Evolutionary conservation across 2,797 vertebrate genomes (phyloP).

Genomic region (Remorina albescens): DNA sequence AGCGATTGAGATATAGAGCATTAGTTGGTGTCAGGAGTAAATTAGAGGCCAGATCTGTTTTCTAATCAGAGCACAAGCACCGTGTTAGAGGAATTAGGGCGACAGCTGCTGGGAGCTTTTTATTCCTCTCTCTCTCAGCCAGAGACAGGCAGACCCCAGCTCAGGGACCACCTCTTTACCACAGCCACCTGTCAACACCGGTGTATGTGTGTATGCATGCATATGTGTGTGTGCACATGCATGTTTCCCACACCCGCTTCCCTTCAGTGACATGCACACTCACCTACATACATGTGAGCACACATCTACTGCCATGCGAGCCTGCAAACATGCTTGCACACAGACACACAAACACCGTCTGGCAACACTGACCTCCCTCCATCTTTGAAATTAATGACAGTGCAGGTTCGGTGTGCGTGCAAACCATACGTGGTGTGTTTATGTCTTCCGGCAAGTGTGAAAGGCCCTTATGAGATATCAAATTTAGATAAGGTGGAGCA

Average conservation of each 20-base stretch:
- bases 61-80: conserved; percentile 99
- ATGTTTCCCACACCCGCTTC: conserved; percentile 32
- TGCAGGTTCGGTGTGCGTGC: conserved; percentile 69
- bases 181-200: conserved; percentile 84
- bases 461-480: conserved; percentile 74
- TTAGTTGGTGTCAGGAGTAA: conserved; percentile 96
- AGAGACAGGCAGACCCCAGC: conserved; percentile 83
- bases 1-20: conserved; percentile 93
- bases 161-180: conserved; percentile 85
- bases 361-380: conserved; percentile 73
- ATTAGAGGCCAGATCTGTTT: conserved; percentile 97
- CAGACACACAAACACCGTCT: conserved; percentile 69
- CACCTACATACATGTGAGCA: conserved; percentile 55
- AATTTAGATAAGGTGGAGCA: conserved; percentile 72
- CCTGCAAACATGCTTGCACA: conserved; percentile 61
- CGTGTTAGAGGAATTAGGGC: conserved; percentile 96
- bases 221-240: conserved; percentile 23
- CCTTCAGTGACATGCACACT: conserved; percentile 37
- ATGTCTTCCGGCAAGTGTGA: conserved; percentile 70
- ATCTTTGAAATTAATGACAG: conserved; percentile 77
- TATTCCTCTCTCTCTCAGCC: conserved; percentile 80
- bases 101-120: conserved; percentile 93
- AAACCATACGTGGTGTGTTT: conserved; percentile 62
- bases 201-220: conserved; percentile 28
- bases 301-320: conserved; percentile 39